phyloP scores from a whole-genome alignment of 2,797 vertebrate genomes.

The Heterohyrax brucei region DNA sequence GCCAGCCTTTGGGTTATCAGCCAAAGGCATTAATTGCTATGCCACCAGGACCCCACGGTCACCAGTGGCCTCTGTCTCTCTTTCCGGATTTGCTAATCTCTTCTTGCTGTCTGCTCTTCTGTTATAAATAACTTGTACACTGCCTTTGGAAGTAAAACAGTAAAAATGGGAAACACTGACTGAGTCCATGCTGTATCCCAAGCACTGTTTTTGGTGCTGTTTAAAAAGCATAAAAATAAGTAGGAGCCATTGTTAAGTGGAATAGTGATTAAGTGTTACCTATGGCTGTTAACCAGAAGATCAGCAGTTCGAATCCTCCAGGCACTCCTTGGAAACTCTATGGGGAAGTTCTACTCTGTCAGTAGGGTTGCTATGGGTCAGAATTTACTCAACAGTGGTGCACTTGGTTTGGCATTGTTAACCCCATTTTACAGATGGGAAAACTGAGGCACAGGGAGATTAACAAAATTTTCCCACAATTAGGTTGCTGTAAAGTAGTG shows the following conservation, averaged over 20 bases:
- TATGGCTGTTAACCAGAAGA: no score
- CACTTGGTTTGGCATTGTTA: not conserved
- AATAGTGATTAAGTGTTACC: no score
- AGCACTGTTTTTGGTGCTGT: not conserved
- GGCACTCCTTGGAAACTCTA: no score
- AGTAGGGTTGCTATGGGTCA: no score
- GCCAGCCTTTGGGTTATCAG: no score
- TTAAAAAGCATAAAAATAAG: not conserved
- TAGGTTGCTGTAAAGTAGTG: not conserved
- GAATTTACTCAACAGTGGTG: no score
- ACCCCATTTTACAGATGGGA: not conserved
- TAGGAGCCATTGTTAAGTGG: not conserved
- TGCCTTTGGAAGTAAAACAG: not conserved
- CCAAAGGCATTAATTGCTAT: no score
- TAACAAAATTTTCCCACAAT: not conserved
- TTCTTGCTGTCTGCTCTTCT: not conserved
- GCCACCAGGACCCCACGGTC: no score
- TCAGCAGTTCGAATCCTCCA: no score
- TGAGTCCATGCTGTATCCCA: not conserved
- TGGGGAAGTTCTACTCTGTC: no score
- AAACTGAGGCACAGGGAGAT: not conserved
- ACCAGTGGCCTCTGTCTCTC: not conserved
- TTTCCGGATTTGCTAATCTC: not conserved
- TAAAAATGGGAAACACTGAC: not conserved
- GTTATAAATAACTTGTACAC: not conserved